Conservation (phyloP, 2,888 invertebrate species). For the Phaonia tiefii region DNA sequence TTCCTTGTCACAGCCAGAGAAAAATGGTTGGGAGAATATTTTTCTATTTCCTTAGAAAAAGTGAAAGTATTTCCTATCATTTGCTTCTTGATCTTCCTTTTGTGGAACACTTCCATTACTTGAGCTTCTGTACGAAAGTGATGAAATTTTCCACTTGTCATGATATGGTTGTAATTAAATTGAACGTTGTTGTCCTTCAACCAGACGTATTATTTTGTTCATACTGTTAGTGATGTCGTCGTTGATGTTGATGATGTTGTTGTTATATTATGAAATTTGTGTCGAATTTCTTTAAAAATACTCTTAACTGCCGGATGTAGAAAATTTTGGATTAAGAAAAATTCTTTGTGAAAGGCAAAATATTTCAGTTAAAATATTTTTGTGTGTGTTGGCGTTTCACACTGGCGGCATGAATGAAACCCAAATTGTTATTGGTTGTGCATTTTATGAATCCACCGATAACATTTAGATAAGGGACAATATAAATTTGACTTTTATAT, state of each 20-base stretch:
- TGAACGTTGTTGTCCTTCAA: constrained; percentile 12
- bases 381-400: no score
- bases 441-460: constrained; percentile 6
- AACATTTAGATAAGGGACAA: constrained; percentile 23
- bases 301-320: not conserved
- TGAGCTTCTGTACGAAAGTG: not conserved
- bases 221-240: not conserved
- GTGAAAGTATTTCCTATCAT: not conserved
- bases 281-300: not conserved
- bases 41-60: constrained; percentile 19
- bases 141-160: constrained; percentile 17
- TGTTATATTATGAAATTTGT: not conserved
- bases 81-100: not conserved
- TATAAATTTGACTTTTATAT: not conserved
- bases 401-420: constrained; percentile 19
- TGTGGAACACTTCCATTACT: not conserved
- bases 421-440: constrained; percentile 25
- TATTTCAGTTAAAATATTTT: no score
- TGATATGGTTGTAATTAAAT: constrained; percentile 45
- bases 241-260: not conserved
- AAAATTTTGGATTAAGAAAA: not conserved
- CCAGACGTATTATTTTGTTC: not conserved
- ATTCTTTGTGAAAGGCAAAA: not conserved
- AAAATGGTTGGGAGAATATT: constrained; percentile 22
- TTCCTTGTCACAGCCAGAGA: not conserved